These are phyloP conservation scores for Diplodus puntazzo DNA, from an alignment of 2,797 vertebrate species.

Conservation along the genomic window DNA sequence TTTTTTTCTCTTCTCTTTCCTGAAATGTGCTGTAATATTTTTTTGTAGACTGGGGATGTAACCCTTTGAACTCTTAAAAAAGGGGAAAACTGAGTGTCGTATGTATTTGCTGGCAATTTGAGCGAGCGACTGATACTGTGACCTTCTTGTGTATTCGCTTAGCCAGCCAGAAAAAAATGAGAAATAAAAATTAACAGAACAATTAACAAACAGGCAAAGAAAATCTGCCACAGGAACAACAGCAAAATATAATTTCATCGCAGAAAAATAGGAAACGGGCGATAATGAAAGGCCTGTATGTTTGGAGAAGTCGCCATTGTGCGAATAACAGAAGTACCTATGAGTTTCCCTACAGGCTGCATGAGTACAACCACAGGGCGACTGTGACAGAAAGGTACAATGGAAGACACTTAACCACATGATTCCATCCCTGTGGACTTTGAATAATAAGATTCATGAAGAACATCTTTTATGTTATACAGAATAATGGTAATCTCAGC, in stretches of 20 bases:
- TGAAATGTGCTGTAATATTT: no score
- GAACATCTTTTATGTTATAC: constrained; percentile 4
- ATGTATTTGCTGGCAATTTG: neutral
- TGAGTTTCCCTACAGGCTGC: constrained; percentile 6
- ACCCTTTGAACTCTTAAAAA: no score
- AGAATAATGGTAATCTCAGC: constrained; percentile 34
- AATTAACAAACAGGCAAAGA: neutral
- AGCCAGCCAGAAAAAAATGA: neutral
- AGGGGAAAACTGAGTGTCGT: neutral
- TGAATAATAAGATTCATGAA: constrained; percentile 7
- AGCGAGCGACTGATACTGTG: neutral
- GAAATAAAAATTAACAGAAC: neutral
- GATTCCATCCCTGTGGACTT: constrained; percentile 10
- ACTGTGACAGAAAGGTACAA: constrained; percentile 25
- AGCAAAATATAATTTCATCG: neutral
- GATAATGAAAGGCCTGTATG: constrained; percentile 11
- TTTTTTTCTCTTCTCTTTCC: no score
- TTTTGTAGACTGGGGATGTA: no score
- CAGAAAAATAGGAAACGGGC: neutral
- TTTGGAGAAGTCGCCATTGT: neutral
- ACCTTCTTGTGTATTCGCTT: neutral
- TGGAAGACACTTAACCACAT: constrained; percentile 2
- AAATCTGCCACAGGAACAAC: neutral
- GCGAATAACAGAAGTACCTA: neutral
- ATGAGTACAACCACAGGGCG: constrained; percentile 8